Percentiles rank a stretch among this genome's conserved stretches.
Conservation (phyloP, 2,888 invertebrate species). For the Ramazzottius varieornatus region DNA sequence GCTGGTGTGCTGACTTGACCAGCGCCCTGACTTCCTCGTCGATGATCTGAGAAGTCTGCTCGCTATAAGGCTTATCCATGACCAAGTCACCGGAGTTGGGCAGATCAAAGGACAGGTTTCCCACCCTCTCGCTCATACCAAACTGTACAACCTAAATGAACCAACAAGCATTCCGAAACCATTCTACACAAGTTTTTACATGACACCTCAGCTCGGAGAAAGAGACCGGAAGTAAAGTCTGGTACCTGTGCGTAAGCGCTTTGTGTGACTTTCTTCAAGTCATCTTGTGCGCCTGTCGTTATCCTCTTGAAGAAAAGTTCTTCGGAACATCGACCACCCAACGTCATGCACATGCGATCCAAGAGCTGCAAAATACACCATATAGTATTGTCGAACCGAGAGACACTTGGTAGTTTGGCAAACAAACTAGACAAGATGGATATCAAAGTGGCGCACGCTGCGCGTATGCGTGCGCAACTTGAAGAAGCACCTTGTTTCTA, state of each 20-base stretch:
- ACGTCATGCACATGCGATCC: constrained; percentile 94
- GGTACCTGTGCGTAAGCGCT: constrained; percentile 70
- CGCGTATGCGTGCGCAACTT: no score
- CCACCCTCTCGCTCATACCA: constrained; percentile 91
- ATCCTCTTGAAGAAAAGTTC: constrained; percentile 82
- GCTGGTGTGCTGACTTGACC: constrained; percentile 47
- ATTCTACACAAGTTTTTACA: no score
- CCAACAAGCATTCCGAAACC: neutral
- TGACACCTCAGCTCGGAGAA: no score
- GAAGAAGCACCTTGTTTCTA: no score
- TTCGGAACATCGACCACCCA: constrained; percentile 91
- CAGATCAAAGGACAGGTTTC: constrained; percentile 82
- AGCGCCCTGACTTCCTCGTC: constrained; percentile 63
- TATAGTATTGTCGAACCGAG: no score
- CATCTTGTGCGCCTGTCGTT: constrained; percentile 95
- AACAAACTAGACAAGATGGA: no score
- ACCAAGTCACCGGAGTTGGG: constrained; percentile 73
- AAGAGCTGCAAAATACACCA: constrained; percentile 35
- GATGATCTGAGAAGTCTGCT: constrained; percentile 79
- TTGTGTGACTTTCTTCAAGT: constrained; percentile 87
- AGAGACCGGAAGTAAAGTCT: no score
- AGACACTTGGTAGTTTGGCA: no score
- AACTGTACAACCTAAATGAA: constrained; percentile 50
- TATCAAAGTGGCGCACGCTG: no score
- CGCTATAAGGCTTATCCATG: constrained; percentile 87